Base-by-base conservation (phyloP, 2,888 invertebrate species). In the Periphyllus acericola region DNA sequence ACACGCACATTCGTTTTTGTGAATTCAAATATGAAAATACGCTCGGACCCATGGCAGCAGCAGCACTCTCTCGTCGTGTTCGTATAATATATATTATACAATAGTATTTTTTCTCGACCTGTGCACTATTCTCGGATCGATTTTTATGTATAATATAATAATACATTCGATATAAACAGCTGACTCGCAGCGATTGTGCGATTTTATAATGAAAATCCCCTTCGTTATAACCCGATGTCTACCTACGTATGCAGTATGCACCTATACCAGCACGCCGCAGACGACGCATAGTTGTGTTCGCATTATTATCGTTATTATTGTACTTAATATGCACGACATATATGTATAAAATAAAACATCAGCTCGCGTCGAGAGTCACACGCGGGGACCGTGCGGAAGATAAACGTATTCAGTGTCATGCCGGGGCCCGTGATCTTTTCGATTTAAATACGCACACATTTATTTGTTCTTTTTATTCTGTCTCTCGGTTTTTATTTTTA, bases 371-470 rank as follows among this genome's bases (percentile, higher is more conserved):
- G 60, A 60, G 60, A 36, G 55, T 46, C n/a, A 46, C 55, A 32
- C 32, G 25, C 25, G n/a, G 19, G 21, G 25, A 32, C 74, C 34
- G 46, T 29, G 72, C 52, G n/a, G 32, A 19, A 11, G 46, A 82
- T 82, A 52, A 83, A 60, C 40, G 32, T 83, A 75, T 83, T 83
- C 83, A 75, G 75, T 21, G 83, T 75, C 66, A 83, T 66, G 75
- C 46, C 36, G 36, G 32, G 21, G 75, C 32, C 25, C 72, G 71
- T 40, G 74, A 60, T 75, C 34, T 60, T 75, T 75, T 76, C 75
- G 75, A 83, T 83, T 83, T 83, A 83, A 83, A 83, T 83, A 83
- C 75, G 21, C 75, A 55, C 52, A 83, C 72, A 21, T 74, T 74
- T 83, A 83, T 83, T 83, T 72, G 82, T 74, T 55, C 25, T 55